Evolutionary conservation across 2,888 invertebrate genomes (phyloP).

Genomic region (Theristus sp.): DNA sequence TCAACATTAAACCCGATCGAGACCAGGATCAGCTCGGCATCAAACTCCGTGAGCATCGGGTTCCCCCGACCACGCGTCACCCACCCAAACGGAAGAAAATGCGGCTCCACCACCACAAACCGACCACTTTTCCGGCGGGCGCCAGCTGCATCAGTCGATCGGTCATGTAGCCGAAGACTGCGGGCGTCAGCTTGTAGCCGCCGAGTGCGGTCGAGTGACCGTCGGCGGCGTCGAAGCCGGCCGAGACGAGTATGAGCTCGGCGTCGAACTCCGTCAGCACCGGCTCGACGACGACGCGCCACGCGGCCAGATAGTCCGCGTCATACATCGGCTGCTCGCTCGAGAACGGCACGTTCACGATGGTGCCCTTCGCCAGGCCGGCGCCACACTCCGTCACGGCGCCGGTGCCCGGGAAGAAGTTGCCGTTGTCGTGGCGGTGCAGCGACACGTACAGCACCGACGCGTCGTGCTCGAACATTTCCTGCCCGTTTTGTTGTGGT

Average conservation of each 20-base stretch:
- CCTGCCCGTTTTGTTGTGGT: no score
- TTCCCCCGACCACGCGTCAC: conserved; percentile 63
- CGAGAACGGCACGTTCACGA: conserved; percentile 83
- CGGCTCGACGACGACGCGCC: conserved; percentile 73
- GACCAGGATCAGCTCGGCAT: conserved; percentile 48
- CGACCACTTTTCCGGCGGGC: conserved; percentile 14
- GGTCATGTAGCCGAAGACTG: conserved; percentile 67
- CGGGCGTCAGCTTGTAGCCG: conserved; percentile 79
- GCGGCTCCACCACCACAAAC: background rate
- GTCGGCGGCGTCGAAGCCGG: conserved; percentile 88
- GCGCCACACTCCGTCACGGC: conserved; percentile 55
- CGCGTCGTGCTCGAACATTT: conserved; percentile 68
- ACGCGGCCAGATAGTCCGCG: conserved; percentile 77
- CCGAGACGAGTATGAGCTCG: conserved; percentile 59
- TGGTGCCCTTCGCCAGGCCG: conserved; percentile 13
- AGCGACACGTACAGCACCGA: conserved; percentile 84
- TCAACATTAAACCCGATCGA: conserved; percentile 97
- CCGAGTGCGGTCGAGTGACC: conserved; percentile 89
- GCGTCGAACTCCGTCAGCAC: conserved; percentile 49
- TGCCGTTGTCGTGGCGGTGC: conserved; percentile 97
- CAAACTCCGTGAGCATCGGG: conserved; percentile 59
- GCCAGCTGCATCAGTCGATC: conserved; percentile 72
- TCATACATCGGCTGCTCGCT: conserved; percentile 75
- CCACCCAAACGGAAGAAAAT: conserved; percentile 65
- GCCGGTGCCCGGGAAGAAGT: conserved; percentile 99